Base-by-base conservation (phyloP, 2,113 vertebrate species). In the Aptenodytes patagonicus region DNA sequence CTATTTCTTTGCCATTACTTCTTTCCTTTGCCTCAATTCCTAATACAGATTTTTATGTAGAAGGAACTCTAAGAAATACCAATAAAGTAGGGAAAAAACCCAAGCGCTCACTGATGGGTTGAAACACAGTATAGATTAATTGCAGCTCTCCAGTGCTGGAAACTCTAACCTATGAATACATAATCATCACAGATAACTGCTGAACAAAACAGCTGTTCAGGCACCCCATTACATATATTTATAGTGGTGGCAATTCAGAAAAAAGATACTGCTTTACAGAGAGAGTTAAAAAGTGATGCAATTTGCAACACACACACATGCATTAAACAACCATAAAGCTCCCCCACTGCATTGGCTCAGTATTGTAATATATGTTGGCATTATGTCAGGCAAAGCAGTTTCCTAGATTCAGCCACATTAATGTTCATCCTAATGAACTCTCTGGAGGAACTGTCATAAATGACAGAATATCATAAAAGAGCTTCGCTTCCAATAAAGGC, bases 391-490 rank as follows among this genome's bases (percentile, higher is more conserved):
- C 89, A 61, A 93, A 87, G 95, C 91, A 61, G 88, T 80, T 95
- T 94, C 86, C 89, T 64, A 70, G 77, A 87, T 76, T 89, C 95
- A 93, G 89, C 86, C 93, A 89, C 96, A 94, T 97, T 93, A 97
- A 94, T 83, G 97, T 80, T 95, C 95, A 87, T 94, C 87, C 89
- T 96, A 96, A 95, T 95, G 97, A 96, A 97, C 82, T 93, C 95
- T 96, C 97, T 52, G 66, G 96, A 96, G 95, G 91, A 95, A 70
- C 95, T 94, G 95, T 95, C 97, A 93, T 69, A 89, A 92, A 77
- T 95, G 95, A 96, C 92, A 97, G 87, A 95, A 44, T 80, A 93
- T 60, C 70, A 92, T 70, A 79, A 94, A 93, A 89, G 95, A 87
- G 78, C 80, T 84, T 73, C 0, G 1, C 75, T 3, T 18, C 94